Base-by-base conservation (phyloP, 2,888 invertebrate genomes). In the Sericinus montela region DNA sequence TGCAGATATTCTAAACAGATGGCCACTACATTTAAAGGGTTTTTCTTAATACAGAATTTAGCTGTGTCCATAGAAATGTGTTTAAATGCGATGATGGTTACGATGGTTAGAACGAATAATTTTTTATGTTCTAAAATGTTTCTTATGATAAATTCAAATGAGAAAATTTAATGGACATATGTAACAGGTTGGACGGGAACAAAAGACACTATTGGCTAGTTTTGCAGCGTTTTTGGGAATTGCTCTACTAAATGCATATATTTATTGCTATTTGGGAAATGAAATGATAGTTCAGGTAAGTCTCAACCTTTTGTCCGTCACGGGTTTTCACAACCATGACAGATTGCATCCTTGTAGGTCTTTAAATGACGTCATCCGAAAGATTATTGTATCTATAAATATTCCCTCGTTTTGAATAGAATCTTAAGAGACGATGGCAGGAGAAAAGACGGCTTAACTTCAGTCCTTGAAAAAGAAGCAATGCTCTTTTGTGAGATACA, bases 211-310 rank as follows among this genome's bases (percentile, higher is more conserved):
- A 1, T 47, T 83, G n/a, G 58, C 69, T 0, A 73, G 64, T 7
- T 85, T 86, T 48, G 6, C 78, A 9, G 68, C 65, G 0, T 83
- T 76, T 45, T 57, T 86, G 6, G 53, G 56, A 0, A 30, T 74
- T 11, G 79, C 85, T 15, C 62, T 86, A 6, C 39, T 80, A 1
- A 84, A 83, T 44, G 80, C 83, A 0, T 86, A 76, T 53, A 72
- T 85, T 41, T 85, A 77, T 44, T 80, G 83, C 48, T 75, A 78
- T 47, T 63, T 86, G 44, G 84, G 86, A 9, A 73, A 83, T 51
- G 69, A 83, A 35, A 51, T 86, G 29, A 80, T 83, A 13, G 58
- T 67, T 40, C 71, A 84, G 66, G 86, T 83, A 35, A 11, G 25
- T 23, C 14, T n/a, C n/a, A n/a, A n/a, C n/a, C n/a, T n/a, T n/a